Evolutionary conservation across 2,888 invertebrate genomes (phyloP).

Genomic region (Eupithecia insigniata): DNA sequence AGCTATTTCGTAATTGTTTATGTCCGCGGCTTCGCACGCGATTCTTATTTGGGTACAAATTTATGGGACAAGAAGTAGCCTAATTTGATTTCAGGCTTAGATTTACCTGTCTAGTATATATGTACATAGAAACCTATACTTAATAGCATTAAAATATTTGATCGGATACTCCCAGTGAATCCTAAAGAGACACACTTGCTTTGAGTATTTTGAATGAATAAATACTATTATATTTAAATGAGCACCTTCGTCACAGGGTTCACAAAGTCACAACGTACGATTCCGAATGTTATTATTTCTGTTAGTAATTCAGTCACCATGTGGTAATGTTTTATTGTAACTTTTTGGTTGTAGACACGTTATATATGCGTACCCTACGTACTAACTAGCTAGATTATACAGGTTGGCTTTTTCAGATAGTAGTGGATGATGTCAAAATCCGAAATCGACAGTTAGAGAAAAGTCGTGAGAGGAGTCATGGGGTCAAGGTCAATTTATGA

Average conservation of each 20-base stretch:
- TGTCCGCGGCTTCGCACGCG: too few species aligned
- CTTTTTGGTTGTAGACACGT: neutral
- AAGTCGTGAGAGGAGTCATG: too few species aligned
- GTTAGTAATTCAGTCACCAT: slow-evolving; percentile 8
- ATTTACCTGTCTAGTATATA: too few species aligned
- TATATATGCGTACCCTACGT: neutral
- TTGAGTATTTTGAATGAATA: slow-evolving; percentile 23
- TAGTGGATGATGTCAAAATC: too few species aligned
- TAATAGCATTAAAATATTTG: neutral
- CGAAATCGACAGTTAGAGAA: too few species aligned
- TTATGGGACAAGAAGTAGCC: too few species aligned
- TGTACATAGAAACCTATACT: neutral
- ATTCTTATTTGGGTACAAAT: too few species aligned
- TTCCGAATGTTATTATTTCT: slow-evolving; percentile 8
- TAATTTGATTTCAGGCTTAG: too few species aligned
- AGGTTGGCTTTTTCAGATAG: too few species aligned
- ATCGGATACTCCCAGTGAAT: neutral
- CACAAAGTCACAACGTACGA: slow-evolving; percentile 30
- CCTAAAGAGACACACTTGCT: slow-evolving; percentile 4
- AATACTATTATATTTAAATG: slow-evolving; percentile 37
- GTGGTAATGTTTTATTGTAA: neutral
- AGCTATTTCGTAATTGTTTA: too few species aligned
- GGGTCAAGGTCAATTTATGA: too few species aligned
- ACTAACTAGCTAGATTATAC: neutral
- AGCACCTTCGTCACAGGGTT: slow-evolving; percentile 23